Evolutionary conservation across 2,113 vertebrate species (phyloP).

Genomic region (Gnathonemus longibarbis): DNA sequence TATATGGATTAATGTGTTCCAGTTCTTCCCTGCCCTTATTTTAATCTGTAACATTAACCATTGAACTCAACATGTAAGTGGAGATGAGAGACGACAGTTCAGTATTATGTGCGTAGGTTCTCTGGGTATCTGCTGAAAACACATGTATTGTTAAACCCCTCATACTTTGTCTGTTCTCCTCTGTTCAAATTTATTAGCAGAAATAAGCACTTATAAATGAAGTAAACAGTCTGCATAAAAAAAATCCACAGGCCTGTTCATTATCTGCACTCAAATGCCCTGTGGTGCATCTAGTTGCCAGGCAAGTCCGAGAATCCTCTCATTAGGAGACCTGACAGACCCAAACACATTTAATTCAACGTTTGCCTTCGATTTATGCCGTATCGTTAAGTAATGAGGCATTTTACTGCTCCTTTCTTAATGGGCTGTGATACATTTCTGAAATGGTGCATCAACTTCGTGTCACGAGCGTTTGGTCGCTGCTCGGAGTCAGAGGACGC

Average conservation of each 20-base stretch:
- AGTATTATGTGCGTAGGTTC: neutral
- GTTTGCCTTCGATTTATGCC: slow-evolving; percentile 17
- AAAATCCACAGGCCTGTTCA: neutral
- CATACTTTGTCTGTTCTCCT: neutral
- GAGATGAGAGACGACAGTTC: neutral
- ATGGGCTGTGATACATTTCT: neutral
- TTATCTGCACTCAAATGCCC: slow-evolving; percentile 1
- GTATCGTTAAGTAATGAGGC: slow-evolving; percentile 20
- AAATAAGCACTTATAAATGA: neutral
- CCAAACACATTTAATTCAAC: slow-evolving; percentile 5
- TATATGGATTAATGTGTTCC: neutral
- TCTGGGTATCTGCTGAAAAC: neutral
- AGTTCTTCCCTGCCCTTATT: neutral
- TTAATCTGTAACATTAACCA: slow-evolving; percentile 2
- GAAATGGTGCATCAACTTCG: neutral
- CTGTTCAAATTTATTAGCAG: neutral
- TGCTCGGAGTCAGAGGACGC: neutral
- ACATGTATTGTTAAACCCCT: neutral
- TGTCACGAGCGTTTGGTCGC: neutral
- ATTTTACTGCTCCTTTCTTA: slow-evolving; percentile 8
- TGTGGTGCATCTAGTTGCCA: neutral
- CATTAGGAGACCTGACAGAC: neutral
- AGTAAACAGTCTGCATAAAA: neutral
- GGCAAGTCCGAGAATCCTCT: neutral
- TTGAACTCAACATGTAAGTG: neutral